phyloP scores from a whole-genome alignment of 2,113 vertebrate genomes.

The Cynopterus brachyotis region DNA sequence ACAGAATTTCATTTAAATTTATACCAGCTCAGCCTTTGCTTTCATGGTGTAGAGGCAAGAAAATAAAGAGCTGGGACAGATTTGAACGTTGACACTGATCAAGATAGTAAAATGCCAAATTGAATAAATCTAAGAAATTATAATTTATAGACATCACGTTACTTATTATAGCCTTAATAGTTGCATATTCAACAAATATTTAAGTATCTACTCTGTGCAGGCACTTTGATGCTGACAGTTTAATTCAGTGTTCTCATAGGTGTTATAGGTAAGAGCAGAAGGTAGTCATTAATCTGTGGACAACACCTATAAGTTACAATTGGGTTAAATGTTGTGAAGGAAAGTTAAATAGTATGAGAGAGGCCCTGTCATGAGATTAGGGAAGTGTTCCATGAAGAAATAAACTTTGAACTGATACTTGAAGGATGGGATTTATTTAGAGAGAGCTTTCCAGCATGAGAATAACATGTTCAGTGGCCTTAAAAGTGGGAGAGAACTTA shows the following conservation, averaged over 20 bases:
- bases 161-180: background rate
- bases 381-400: background rate
- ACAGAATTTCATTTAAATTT: conserved; percentile 42
- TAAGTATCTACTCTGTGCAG: background rate
- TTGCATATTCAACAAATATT: background rate
- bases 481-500: background rate
- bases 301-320: background rate
- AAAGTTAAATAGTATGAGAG: background rate
- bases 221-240: background rate
- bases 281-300: background rate
- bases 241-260: background rate
- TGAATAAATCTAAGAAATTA: background rate
- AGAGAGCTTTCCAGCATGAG: background rate
- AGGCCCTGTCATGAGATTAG: background rate
- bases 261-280: background rate
- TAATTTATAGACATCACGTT: background rate
- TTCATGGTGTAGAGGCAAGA: background rate
- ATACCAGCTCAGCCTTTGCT: conserved; percentile 5
- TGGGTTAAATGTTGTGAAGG: background rate
- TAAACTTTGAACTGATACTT: background rate
- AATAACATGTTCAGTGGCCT: background rate
- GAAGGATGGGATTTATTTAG: background rate
- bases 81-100: background rate
- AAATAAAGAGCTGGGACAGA: background rate
- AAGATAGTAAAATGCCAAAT: conserved; percentile 10